Evolutionary conservation across 2,797 vertebrate genomes (phyloP), one percentile per base, ranked within the genome.

Genomic region (Hydrophis major): DNA sequence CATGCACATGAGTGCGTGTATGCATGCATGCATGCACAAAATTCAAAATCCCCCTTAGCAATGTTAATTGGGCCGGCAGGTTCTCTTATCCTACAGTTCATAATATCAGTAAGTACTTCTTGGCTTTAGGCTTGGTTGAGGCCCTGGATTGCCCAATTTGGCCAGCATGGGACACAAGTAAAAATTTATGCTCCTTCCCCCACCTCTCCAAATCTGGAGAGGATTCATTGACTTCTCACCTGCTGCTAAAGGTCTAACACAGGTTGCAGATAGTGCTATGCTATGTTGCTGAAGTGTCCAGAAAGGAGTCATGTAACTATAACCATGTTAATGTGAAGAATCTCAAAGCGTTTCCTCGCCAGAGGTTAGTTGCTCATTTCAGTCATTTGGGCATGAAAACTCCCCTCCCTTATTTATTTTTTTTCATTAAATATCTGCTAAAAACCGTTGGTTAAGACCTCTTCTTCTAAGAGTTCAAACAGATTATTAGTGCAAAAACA

Each of bases 401-500:
- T 74, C 32, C 32, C 69, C 69, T 74, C 6, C 14, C 61, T 28
- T 13, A 4, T 37, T 13, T 32, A 37, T 37, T 32, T 69, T 69
- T 32, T 32, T 14, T 14, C 63, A 32, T 55, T 90, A 32, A n/a
- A 56, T 11, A 6, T 86, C 74, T 86, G 57, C 42, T n/a, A 8
- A 11, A 86, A 97, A 96, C 95, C 94, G 96, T 93, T 97, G 88
- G 97, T 97, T 97, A 92, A 94, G 94, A 86, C 63, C 4, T 37
- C 89, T 69, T 37, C 89, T 69, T 1, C 87, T 42, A 3, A 86
- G 94, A 93, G 89, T 97, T 97, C 97, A 97, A 96, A 96, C 96
- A 96, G 96, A 92, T 97, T 57, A 96, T 96, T 95, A 96, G 78
- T 83, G 22, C 78, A 47, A 83, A 83, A 83, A 83, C 78, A 47